Evolutionary conservation across 2,113 vertebrate genomes (phyloP).

Genomic region (Phylloscopus trochiloides): DNA sequence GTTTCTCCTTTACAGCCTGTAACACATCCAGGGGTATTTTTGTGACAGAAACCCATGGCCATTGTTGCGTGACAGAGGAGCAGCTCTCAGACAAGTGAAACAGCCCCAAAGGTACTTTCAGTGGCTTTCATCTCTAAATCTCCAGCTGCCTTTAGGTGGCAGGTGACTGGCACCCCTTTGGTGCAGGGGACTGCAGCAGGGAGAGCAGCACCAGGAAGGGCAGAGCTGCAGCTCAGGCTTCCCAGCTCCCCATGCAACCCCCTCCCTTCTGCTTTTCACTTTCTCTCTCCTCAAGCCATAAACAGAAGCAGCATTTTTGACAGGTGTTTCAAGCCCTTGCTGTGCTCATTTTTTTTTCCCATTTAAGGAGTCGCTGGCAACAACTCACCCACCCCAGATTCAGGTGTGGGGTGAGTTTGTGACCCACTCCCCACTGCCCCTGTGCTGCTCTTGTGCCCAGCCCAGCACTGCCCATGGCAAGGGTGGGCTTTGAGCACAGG

Average conservation of each 20-base stretch:
- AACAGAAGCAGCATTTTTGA: not conserved
- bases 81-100: not conserved
- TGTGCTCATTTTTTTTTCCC: not conserved
- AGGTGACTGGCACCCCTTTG: not conserved
- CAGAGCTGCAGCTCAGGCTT: not conserved
- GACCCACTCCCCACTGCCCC: not conserved
- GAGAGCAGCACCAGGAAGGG: not conserved
- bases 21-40: not conserved
- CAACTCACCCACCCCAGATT: not conserved
- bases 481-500: not conserved
- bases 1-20: not conserved
- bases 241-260: not conserved
- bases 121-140: not conserved
- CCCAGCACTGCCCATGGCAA: not conserved
- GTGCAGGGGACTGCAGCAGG: not conserved
- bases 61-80: not conserved
- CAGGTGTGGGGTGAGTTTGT: not conserved
- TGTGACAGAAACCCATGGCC: not conserved
- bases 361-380: not conserved
- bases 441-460: not conserved
- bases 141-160: not conserved
- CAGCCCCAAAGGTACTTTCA: not conserved
- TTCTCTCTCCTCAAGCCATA: not conserved
- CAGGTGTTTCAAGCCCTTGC: constrained; percentile 13
- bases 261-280: not conserved